A percentile compares a stretch with the other conserved stretches of the same genome.
Evolutionary conservation across 2,888 invertebrate genomes (phyloP).

Genomic region (Tubulanus polymorphus): DNA sequence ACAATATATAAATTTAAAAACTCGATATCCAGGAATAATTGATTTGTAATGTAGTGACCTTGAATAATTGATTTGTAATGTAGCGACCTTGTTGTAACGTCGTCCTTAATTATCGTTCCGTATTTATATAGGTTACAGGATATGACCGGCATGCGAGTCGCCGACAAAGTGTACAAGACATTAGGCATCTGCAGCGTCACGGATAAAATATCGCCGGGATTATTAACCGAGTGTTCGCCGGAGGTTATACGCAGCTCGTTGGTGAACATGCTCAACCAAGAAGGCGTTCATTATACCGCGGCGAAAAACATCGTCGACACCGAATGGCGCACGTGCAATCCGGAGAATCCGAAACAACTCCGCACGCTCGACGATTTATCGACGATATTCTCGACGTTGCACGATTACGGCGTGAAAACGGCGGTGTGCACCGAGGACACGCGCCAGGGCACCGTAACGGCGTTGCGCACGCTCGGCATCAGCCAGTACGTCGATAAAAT

Average conservation of each 20-base stretch:
- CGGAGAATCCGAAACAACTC: constrained; percentile 34
- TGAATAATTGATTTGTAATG: too few species aligned
- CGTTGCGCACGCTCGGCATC: constrained; percentile 29
- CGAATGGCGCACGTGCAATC: constrained; percentile 42
- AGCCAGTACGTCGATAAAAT: constrained; percentile 48
- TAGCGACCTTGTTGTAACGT: too few species aligned
- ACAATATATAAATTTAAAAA: too few species aligned
- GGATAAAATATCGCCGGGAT: constrained; percentile 45
- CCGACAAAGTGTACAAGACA: constrained; percentile 46
- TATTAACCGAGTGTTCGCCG: constrained; percentile 53
- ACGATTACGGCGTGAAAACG: constrained; percentile 50
- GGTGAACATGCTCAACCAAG: constrained; percentile 19
- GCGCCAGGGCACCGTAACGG: constrained; percentile 31
- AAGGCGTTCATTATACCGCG: constrained; percentile 5
- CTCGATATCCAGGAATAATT: too few species aligned
- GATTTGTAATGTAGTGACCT: too few species aligned
- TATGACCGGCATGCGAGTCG: constrained; percentile 44
- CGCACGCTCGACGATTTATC: constrained; percentile 50
- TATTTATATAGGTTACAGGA: constrained; percentile 36
- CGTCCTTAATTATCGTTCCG: too few species aligned
- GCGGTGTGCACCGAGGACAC: constrained; percentile 55
- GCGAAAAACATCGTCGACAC: constrained; percentile 34
- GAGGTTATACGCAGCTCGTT: constrained; percentile 28
- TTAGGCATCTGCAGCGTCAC: constrained; percentile 49
- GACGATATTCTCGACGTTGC: constrained; percentile 49